Conservation (phyloP, 2,888 invertebrate genomes). For the Habroteleia sp. region DNA sequence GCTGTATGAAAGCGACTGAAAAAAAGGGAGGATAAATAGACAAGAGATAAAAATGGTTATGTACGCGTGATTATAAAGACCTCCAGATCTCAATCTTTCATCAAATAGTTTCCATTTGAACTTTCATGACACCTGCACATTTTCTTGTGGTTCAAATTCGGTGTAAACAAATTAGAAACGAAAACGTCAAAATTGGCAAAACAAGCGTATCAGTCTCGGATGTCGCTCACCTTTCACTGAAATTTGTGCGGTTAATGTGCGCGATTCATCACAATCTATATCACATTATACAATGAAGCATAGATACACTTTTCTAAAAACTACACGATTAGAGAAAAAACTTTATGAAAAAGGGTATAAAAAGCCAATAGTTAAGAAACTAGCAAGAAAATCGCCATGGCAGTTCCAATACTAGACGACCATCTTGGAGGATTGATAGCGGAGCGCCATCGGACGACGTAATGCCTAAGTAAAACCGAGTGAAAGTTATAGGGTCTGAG, state of each 20-base stretch:
- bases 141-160: neutral
- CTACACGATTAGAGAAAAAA: conserved; percentile 66
- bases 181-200: conserved; percentile 61
- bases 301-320: conserved; percentile 51
- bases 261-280: conserved; percentile 25
- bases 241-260: conserved; percentile 9
- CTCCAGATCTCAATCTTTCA: neutral
- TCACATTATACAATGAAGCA: conserved; percentile 67
- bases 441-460: conserved; percentile 57
- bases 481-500: conserved; percentile 21
- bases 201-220: conserved; percentile 46
- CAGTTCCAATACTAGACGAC: conserved; percentile 76
- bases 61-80: conserved; percentile 36
- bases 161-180: conserved; percentile 66
- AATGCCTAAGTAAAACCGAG: neutral
- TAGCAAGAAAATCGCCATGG: conserved; percentile 76
- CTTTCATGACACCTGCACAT: neutral
- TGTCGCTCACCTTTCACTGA: conserved; percentile 69
- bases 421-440: conserved; percentile 70
- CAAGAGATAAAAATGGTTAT: conserved; percentile 63
- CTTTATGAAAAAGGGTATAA: conserved; percentile 72
- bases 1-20: conserved; percentile 47
- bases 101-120: neutral
- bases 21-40: conserved; percentile 53
- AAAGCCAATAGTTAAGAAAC: conserved; percentile 74